These are phyloP conservation scores for Thymelicus lineola DNA, from an alignment of 2,888 invertebrate species.

Conservation along the genomic window DNA sequence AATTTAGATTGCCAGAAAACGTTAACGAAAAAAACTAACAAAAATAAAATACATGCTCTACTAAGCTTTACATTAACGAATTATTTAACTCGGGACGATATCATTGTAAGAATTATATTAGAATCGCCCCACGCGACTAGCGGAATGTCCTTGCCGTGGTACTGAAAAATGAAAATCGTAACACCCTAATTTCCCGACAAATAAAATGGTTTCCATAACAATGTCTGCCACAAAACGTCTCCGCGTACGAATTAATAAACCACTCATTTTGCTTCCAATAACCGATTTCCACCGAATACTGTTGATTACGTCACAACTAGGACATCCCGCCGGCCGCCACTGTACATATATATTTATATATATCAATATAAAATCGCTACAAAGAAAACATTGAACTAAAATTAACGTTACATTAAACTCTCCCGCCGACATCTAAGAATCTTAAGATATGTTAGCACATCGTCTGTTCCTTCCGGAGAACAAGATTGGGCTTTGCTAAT, in stretches of 20 bases:
- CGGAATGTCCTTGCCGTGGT: slow-evolving; percentile 67
- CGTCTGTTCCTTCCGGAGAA: slow-evolving; percentile 53
- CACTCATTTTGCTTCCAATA: slow-evolving; percentile 30
- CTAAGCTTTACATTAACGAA: slow-evolving; percentile 78
- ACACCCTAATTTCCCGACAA: slow-evolving; percentile 38
- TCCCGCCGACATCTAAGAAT: slow-evolving; percentile 63
- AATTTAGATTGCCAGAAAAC: slow-evolving; percentile 66
- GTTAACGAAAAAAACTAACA: slow-evolving; percentile 68
- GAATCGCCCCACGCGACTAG: slow-evolving; percentile 77
- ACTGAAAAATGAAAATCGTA: slow-evolving; percentile 41
- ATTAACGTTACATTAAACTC: slow-evolving; percentile 71
- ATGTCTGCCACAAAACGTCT: slow-evolving; percentile 41
- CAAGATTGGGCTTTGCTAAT: slow-evolving; percentile 66
- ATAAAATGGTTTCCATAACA: slow-evolving; percentile 36
- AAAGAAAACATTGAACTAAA: slow-evolving; percentile 81
- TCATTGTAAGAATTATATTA: slow-evolving; percentile 85
- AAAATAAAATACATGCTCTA: slow-evolving; percentile 76
- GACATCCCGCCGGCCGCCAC: slow-evolving; percentile 73
- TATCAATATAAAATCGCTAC: slow-evolving; percentile 77
- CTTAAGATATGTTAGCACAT: slow-evolving; percentile 80
- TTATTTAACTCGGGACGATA: slow-evolving; percentile 81
- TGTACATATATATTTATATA: slow-evolving; percentile 57
- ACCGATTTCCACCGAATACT: slow-evolving; percentile 35
- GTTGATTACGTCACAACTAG: slow-evolving; percentile 47
- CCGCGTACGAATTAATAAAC: slow-evolving; percentile 41